phyloP scores from a whole-genome alignment of 2,888 invertebrate species.

The Drosophila greeni region DNA sequence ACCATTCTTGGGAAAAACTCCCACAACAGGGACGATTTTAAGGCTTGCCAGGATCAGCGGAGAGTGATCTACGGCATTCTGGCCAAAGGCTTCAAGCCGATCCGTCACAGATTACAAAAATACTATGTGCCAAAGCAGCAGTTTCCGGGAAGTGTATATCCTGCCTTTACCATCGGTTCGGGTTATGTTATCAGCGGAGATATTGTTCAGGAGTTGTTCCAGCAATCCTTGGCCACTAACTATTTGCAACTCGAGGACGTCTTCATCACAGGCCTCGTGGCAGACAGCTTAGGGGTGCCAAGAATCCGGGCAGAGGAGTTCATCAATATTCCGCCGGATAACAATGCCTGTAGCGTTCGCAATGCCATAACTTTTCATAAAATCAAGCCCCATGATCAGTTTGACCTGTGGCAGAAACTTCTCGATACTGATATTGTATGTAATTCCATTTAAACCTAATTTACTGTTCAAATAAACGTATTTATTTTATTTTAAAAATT shows the following conservation, averaged over 20 bases:
- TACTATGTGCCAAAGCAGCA: slow-evolving; percentile 91
- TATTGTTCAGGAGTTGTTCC: slow-evolving; percentile 85
- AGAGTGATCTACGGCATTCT: slow-evolving; percentile 88
- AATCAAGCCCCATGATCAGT: slow-evolving; percentile 93
- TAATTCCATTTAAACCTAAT: slow-evolving; percentile 78
- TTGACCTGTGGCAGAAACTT: slow-evolving; percentile 93
- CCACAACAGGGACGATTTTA: background rate
- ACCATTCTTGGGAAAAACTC: background rate
- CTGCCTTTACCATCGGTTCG: slow-evolving; percentile 95
- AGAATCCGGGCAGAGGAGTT: slow-evolving; percentile 88
- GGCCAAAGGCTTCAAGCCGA: slow-evolving; percentile 91
- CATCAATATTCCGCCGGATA: slow-evolving; percentile 87
- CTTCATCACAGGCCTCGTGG: slow-evolving; percentile 93
- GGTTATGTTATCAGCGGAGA: slow-evolving; percentile 91
- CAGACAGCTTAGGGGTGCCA: slow-evolving; percentile 84
- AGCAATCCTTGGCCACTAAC: slow-evolving; percentile 82
- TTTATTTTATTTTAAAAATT: background rate
- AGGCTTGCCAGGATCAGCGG: slow-evolving; percentile 81
- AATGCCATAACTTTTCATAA: slow-evolving; percentile 92
- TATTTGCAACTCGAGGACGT: slow-evolving; percentile 95
- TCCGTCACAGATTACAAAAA: slow-evolving; percentile 90
- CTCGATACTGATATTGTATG: slow-evolving; percentile 90
- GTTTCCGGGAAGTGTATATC: slow-evolving; percentile 88
- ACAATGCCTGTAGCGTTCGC: slow-evolving; percentile 89
- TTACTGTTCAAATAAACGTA: background rate